Evolutionary conservation across 2,113 vertebrate genomes (phyloP).

Genomic region (Chloropsis hardwickii): DNA sequence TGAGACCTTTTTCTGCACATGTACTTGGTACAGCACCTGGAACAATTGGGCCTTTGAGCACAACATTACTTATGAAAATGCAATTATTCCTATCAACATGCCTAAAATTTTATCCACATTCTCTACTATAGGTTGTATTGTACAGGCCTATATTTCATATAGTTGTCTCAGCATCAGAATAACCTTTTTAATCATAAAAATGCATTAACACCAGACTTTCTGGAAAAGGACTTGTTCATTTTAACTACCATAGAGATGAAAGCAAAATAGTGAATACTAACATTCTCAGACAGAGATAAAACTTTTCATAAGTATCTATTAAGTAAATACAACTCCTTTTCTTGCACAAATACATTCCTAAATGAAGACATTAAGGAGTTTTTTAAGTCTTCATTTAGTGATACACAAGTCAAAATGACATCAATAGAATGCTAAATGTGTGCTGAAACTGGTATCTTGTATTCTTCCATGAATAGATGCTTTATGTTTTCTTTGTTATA

Average conservation of each 20-base stretch:
- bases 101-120: neutral
- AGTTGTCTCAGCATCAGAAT: conserved; percentile 9
- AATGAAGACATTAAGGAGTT: neutral
- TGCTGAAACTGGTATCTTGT: neutral
- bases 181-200: conserved; percentile 49
- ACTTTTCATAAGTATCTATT: neutral
- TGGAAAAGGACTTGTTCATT: neutral
- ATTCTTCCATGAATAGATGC: neutral
- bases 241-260: neutral
- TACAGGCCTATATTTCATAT: neutral
- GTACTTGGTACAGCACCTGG: neutral
- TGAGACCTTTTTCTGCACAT: neutral
- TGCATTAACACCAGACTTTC: neutral
- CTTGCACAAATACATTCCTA: conserved; percentile 1
- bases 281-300: conserved; percentile 25
- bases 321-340: neutral
- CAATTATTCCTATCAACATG: neutral
- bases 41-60: neutral
- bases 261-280: neutral
- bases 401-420: neutral
- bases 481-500: neutral
- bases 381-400: neutral
- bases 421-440: neutral
- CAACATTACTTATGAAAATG: neutral
- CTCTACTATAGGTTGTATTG: neutral